Evolutionary conservation across 2,888 invertebrate genomes (phyloP), one percentile per base, ranked within the genome.

Genomic region (Emmelina monodactyla): DNA sequence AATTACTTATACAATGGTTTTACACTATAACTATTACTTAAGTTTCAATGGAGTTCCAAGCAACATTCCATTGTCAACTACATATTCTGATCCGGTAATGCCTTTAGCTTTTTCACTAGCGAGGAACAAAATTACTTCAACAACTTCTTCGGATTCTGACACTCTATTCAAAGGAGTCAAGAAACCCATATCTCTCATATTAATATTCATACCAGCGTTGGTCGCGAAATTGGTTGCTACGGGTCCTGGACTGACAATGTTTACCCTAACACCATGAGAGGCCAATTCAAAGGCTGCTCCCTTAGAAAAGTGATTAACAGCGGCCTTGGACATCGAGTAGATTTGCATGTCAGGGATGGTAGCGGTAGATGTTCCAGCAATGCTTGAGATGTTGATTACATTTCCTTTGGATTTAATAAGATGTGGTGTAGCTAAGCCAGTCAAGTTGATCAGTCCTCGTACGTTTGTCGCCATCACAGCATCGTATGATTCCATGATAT

Each of bases 321-420:
- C 39, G 9, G 37, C 33, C 29, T 42, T 38, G 5, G 49, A 45
- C 4, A 41, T 14, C 29, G 34, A 19, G 16, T 50, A 51, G 16
- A 37, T 92, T 2, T 93, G 94, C 1, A 94, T 88, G 62, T 95
- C 95, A 0, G 96, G 90, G 3, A 3, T 10, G n/a, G n/a, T 11
- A 10, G 92, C 4, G 3, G 91, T 59, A 88, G 86, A 16, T 1
- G 10, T 31, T 0, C 31, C 46, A 10, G 41, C 42, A 1, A 52
- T n/a, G 19, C 57, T 56, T 0, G 55, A 56, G 0, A 58, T 38
- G 16, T 61, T 61, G 0, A 59, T 40, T 4, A 60, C 52, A 28
- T 54, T 59, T 1, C 58, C 58, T 41, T 53, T 54, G 1, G 50
- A 44, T 37, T 48, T 38, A 2, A 54, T 47, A 1, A 60, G 31